Percentiles rank a stretch among this genome's conserved stretches.
Evolutionary conservation across 2,888 invertebrate species (phyloP).

Genomic region (Rutpela maculata): DNA sequence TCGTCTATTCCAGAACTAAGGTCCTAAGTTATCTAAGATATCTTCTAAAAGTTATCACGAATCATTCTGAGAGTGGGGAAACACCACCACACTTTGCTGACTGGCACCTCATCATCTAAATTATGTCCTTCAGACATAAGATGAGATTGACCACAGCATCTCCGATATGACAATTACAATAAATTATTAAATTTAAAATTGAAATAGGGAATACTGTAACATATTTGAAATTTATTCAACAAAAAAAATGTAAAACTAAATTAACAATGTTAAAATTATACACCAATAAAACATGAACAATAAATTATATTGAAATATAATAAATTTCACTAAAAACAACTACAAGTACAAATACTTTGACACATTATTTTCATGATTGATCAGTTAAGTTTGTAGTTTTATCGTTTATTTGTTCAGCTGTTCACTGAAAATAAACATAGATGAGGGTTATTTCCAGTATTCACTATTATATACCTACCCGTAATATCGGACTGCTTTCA

Average conservation of each 20-base stretch:
- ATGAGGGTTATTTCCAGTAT: neutral
- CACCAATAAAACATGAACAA: slow-evolving; percentile 35
- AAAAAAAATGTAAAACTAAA: slow-evolving; percentile 30
- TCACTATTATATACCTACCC: slow-evolving; percentile 62
- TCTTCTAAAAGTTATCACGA: too few species aligned
- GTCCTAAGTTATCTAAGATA: too few species aligned
- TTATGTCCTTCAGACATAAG: too few species aligned
- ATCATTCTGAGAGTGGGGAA: too few species aligned
- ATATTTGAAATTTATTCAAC: slow-evolving; percentile 33
- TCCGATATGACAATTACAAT: neutral
- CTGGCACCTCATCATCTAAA: too few species aligned
- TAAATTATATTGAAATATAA: slow-evolving; percentile 41
- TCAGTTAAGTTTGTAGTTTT: slow-evolving; percentile 6
- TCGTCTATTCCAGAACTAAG: too few species aligned
- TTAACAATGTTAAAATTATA: slow-evolving; percentile 38
- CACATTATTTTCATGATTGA: slow-evolving; percentile 42
- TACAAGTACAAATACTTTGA: slow-evolving; percentile 44
- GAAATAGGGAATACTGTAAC: neutral
- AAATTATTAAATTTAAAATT: neutral
- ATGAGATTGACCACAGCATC: too few species aligned
- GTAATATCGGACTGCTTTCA: slow-evolving; percentile 83
- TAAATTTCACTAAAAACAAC: slow-evolving; percentile 28
- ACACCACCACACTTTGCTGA: too few species aligned
- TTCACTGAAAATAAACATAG: slow-evolving; percentile 34
- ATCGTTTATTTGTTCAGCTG: slow-evolving; percentile 34